Percentiles rank a stretch among this genome's conserved stretches.
phyloP scores from a whole-genome alignment of 2,888 invertebrate species.

The Mimas tiliae region DNA sequence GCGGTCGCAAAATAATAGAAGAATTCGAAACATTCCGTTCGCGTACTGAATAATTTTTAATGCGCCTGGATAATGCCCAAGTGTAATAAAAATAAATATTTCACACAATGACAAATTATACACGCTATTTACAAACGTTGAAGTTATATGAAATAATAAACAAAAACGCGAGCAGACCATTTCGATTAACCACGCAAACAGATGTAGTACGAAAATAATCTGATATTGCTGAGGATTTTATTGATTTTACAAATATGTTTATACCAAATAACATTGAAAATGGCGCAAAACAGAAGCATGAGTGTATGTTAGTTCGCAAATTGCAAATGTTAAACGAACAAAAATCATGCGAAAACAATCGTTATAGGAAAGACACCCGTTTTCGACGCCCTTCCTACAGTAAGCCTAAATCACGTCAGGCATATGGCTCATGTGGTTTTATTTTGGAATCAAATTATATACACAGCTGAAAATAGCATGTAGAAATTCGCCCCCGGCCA shows the following conservation, averaged over 20 bases:
- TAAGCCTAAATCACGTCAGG: conserved; percentile 9
- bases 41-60: conserved; percentile 4
- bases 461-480: background rate
- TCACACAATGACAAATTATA: conserved; percentile 37
- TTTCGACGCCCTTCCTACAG: background rate
- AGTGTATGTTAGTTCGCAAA: conserved; percentile 2
- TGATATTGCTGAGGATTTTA: background rate
- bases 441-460: conserved; percentile 5
- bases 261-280: background rate
- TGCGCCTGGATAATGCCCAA: conserved; percentile 37
- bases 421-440: background rate
- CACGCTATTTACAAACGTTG: conserved; percentile 31
- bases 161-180: background rate
- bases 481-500: background rate
- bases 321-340: background rate
- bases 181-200: conserved; percentile 13
- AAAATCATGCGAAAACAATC: background rate
- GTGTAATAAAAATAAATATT: conserved; percentile 39
- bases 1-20: too few species aligned
- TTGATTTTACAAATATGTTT: background rate
- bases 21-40: background rate
- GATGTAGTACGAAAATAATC: background rate
- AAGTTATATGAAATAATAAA: conserved; percentile 27
- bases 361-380: background rate
- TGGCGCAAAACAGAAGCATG: too few species aligned